These are phyloP conservation scores for Biston stratarius DNA, from an alignment of 2,888 invertebrate genomes.

Conservation along the genomic window DNA sequence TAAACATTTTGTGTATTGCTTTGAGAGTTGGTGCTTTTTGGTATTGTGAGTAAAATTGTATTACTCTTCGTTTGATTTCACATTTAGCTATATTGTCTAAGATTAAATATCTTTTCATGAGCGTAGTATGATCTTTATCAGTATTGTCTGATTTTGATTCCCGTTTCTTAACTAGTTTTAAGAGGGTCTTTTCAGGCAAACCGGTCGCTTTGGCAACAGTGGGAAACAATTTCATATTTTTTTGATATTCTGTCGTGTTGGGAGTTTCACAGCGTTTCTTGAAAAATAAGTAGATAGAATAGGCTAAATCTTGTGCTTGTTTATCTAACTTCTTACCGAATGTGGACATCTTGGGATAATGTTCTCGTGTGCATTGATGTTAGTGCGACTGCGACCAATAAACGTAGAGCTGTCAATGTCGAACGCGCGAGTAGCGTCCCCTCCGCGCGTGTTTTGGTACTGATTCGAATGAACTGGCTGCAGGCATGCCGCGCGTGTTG, in stretches of 20 bases:
- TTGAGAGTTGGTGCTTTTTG: slow-evolving; percentile 13
- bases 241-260: slow-evolving; percentile 17
- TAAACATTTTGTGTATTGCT: slow-evolving; percentile 5
- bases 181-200: neutral
- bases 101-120: slow-evolving; percentile 14
- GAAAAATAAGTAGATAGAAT: slow-evolving; percentile 16
- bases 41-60: slow-evolving; percentile 17
- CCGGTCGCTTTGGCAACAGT: slow-evolving; percentile 19
- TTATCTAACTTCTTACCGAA: slow-evolving; percentile 22
- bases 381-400: neutral
- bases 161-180: neutral
- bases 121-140: neutral
- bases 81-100: slow-evolving; percentile 18
- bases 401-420: neutral
- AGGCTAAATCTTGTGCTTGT: slow-evolving; percentile 16
- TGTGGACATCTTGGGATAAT: slow-evolving; percentile 13
- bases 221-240: slow-evolving; percentile 17
- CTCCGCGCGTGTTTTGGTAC: slow-evolving; percentile 3
- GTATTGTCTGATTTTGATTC: slow-evolving; percentile 3
- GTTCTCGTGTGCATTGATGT: neutral
- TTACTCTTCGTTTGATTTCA: slow-evolving; percentile 19
- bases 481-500: slow-evolving; percentile 4
- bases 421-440: neutral
- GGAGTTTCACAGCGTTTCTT: slow-evolving; percentile 19
- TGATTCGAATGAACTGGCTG: neutral